Conservation (phyloP, 2,888 invertebrate genomes). For the Pseudolycoriella hygida region DNA sequence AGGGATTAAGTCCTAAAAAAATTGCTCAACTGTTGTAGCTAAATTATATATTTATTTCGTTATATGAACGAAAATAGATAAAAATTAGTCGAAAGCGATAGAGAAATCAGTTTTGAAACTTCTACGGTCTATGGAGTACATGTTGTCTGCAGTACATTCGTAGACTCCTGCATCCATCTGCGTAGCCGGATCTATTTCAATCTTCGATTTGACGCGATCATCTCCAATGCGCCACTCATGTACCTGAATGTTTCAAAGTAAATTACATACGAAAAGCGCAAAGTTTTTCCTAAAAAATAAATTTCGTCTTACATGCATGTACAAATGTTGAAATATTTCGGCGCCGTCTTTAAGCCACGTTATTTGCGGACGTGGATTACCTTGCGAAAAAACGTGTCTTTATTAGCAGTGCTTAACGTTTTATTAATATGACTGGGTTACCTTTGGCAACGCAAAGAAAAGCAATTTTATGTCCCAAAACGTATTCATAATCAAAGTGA, state of each 20-base stretch:
- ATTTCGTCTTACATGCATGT: slow-evolving; percentile 61
- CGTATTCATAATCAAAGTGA: slow-evolving; percentile 86
- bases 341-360: slow-evolving; percentile 94
- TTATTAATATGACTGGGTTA: too few relatives aligned
- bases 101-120: slow-evolving; percentile 89
- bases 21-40: too few relatives aligned
- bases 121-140: slow-evolving; percentile 79
- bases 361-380: slow-evolving; percentile 70
- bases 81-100: slow-evolving; percentile 61
- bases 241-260: slow-evolving; percentile 34
- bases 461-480: slow-evolving; percentile 84
- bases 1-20: too few relatives aligned
- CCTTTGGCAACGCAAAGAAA: slow-evolving; percentile 85
- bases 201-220: slow-evolving; percentile 74
- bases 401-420: too few relatives aligned
- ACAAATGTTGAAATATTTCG: slow-evolving; percentile 78
- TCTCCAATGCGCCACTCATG: slow-evolving; percentile 77
- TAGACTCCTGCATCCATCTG: slow-evolving; percentile 94
- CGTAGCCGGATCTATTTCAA: slow-evolving; percentile 87
- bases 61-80: too few relatives aligned
- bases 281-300: too few relatives aligned
- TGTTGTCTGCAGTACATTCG: slow-evolving; percentile 86
- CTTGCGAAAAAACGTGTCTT: too few relatives aligned
- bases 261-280: too few relatives aligned
- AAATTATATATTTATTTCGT: too few relatives aligned